Percentiles rank a stretch among this genome's conserved stretches.
Conservation (phyloP, 1,140 invertebrate species). For the Drosophila yakuba region DNA sequence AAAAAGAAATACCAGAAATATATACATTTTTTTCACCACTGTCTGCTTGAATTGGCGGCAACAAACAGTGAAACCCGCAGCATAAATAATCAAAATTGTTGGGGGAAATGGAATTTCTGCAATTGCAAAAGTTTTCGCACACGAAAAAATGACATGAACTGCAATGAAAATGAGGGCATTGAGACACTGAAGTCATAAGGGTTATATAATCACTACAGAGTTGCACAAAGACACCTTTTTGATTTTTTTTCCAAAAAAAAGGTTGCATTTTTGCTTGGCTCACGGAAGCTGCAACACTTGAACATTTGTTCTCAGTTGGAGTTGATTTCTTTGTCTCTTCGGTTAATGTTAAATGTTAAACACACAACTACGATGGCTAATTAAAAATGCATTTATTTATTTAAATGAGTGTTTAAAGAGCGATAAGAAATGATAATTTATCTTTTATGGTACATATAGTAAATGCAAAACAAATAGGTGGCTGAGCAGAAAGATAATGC, state of each 20-base stretch:
- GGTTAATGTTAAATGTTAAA: not conserved
- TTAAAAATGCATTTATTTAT: slow-evolving; percentile 46
- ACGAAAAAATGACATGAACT: slow-evolving; percentile 53
- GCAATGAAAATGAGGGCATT: slow-evolving; percentile 59
- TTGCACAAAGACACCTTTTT: slow-evolving; percentile 2
- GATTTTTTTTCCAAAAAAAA: not conserved
- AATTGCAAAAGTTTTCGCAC: slow-evolving; percentile 46
- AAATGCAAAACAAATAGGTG: slow-evolving; percentile 18
- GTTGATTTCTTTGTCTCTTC: not conserved
- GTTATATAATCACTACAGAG: slow-evolving; percentile 33
- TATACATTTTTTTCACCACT: slow-evolving; percentile 28
- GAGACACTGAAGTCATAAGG: slow-evolving; percentile 34
- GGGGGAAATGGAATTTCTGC: slow-evolving; percentile 27
- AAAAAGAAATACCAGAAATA: slow-evolving; percentile 44
- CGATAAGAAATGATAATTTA: slow-evolving; percentile 35
- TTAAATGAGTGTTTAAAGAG: slow-evolving; percentile 23
- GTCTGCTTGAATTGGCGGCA: slow-evolving; percentile 27
- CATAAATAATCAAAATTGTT: slow-evolving; percentile 40
- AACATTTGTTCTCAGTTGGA: not conserved
- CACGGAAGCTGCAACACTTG: not conserved
- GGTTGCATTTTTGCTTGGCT: not conserved
- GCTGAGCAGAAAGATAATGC: slow-evolving; percentile 10
- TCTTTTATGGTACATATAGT: not conserved
- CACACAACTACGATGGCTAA: slow-evolving; percentile 11
- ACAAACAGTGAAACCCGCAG: slow-evolving; percentile 33